These are phyloP conservation scores for Rhabdophis nuchalis DNA, from an alignment of 2,797 vertebrate genomes.

Conservation along the genomic window DNA sequence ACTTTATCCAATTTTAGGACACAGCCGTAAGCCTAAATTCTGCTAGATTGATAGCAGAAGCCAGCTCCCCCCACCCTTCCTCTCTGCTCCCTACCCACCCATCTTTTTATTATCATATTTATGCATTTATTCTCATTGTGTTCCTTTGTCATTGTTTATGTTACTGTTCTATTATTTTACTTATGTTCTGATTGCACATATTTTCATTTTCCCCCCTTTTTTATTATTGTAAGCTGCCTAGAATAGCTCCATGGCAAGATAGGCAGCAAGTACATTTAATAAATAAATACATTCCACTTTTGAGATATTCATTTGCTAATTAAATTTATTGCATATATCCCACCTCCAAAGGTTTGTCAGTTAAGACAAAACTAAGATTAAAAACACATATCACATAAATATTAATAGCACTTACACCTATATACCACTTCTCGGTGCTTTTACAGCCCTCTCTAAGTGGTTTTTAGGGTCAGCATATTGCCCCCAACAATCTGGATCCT, in stretches of 20 bases:
- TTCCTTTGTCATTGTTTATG: not conserved
- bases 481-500: no score
- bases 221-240: not conserved
- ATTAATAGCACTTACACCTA: no score
- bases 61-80: not conserved
- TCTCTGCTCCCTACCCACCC: not conserved
- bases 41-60: not conserved
- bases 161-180: not conserved
- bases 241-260: not conserved
- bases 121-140: not conserved
- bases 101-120: not conserved
- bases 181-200: not conserved
- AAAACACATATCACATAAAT: not conserved
- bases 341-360: not conserved
- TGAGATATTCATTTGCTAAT: not conserved
- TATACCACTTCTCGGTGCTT: no score
- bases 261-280: not conserved
- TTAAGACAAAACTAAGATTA: not conserved
- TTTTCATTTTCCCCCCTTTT: not conserved
- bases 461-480: no score
- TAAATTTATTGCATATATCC: not conserved
- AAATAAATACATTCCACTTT: not conserved
- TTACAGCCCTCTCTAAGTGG: no score
- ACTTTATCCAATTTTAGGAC: not conserved
- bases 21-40: not conserved